Evolutionary conservation across 2,888 invertebrate species (phyloP).

Genomic region (Incurvaria masculella): DNA sequence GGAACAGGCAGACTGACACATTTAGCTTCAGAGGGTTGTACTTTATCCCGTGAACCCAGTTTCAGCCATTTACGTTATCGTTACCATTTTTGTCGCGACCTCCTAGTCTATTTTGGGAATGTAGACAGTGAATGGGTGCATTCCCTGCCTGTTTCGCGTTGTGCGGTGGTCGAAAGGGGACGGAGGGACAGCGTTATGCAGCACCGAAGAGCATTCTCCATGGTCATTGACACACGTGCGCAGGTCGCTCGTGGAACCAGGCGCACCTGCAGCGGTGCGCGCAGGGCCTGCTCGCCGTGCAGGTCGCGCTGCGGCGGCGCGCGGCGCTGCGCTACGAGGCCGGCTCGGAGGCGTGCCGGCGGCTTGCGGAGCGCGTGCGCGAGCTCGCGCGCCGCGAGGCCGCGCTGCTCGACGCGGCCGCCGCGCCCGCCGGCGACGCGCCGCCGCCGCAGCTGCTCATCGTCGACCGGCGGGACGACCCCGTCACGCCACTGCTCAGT

Average conservation of each 20-base stretch:
- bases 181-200: too few species aligned
- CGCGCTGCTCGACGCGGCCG: constrained; percentile 79
- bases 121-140: too few species aligned
- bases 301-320: constrained; percentile 87
- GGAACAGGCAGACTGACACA: too few species aligned
- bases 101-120: too few species aligned
- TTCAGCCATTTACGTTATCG: too few species aligned
- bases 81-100: too few species aligned
- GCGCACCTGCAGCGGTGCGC: constrained; percentile 73
- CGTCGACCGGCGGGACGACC: constrained; percentile 91
- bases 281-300: constrained; percentile 80
- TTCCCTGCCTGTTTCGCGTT: too few species aligned
- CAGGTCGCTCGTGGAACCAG: constrained; percentile 76
- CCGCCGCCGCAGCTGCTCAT: constrained; percentile 82
- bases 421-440: constrained; percentile 71
- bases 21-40: too few species aligned
- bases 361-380: constrained; percentile 80
- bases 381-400: constrained; percentile 88
- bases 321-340: constrained; percentile 87
- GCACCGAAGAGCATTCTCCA: too few species aligned
- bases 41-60: too few species aligned
- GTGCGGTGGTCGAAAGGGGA: too few species aligned
- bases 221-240: too few species aligned
- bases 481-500: constrained; percentile 92
- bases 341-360: constrained; percentile 80